These are phyloP conservation scores for Cryptophagus acutangulus DNA, from an alignment of 2,888 invertebrate species.

Conservation along the genomic window DNA sequence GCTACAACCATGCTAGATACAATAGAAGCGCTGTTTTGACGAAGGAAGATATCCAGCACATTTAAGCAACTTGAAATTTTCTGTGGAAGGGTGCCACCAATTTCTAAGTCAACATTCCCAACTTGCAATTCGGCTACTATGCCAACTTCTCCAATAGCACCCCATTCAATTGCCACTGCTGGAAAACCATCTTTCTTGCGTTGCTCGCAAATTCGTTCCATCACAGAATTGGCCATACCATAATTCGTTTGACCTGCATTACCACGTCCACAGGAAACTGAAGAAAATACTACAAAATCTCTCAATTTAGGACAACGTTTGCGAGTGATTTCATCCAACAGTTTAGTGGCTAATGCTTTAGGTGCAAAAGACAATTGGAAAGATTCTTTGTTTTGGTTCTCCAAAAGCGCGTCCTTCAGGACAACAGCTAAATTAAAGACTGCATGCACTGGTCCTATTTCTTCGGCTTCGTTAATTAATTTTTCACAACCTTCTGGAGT, in stretches of 20 bases:
- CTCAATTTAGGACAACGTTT: slow-evolving; percentile 38
- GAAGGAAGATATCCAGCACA: slow-evolving; percentile 65
- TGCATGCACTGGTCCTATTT: slow-evolving; percentile 69
- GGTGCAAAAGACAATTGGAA: slow-evolving; percentile 67
- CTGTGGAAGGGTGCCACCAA: slow-evolving; percentile 63
- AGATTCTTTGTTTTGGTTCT: slow-evolving; percentile 67
- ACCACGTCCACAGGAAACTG: slow-evolving; percentile 86
- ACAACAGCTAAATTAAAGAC: slow-evolving; percentile 88
- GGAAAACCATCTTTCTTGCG: slow-evolving; percentile 66
- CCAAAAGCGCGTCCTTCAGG: slow-evolving; percentile 68
- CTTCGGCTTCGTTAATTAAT: slow-evolving; percentile 61
- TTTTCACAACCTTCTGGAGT: slow-evolving; percentile 63
- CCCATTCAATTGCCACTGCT: slow-evolving; percentile 86
- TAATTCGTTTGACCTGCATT: slow-evolving; percentile 90
- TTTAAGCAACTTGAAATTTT: slow-evolving; percentile 60
- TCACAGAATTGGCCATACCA: slow-evolving; percentile 83
- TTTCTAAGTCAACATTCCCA: slow-evolving; percentile 45
- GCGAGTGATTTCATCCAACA: slow-evolving; percentile 60
- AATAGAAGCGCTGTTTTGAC: slow-evolving; percentile 56
- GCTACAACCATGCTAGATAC: slow-evolving; percentile 85
- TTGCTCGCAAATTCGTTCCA: slow-evolving; percentile 82
- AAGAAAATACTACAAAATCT: slow-evolving; percentile 87
- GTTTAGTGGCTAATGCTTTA: slow-evolving; percentile 75
- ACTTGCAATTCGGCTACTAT: slow-evolving; percentile 59
- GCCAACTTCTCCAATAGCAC: slow-evolving; percentile 83